Base-by-base conservation (phyloP, 92 coral and sea anemone genomes). In the Parazoanthus swiftii region DNA sequence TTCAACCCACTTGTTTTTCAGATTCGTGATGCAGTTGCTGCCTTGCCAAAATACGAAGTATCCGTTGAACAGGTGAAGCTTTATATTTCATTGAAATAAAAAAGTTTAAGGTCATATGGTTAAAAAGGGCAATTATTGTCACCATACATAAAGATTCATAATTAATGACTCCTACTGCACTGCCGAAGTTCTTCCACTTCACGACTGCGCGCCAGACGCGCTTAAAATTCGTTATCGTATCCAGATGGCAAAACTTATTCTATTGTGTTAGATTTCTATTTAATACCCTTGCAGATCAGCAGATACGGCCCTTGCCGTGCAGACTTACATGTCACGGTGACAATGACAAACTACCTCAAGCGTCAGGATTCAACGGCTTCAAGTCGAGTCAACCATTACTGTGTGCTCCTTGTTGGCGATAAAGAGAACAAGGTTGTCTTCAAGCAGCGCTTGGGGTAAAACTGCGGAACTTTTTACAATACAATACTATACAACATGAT, bases 401-500 rank as follows among this genome's bases (percentile, higher is more conserved):
- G 97, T 54, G 54, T 97, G 56, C 71, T 97, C 58, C 66, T 97
- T 76, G 84, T 95, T 65, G 95, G 94, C 20, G 97, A 97, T 74
- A 94, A 92, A 25, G 96, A 90, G 39, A 95, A 97, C 89, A 91
- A 88, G 85, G 88, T 97, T 70, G 93, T 97, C 72, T 93, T 90
- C 88, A 97, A 95, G 54, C 98, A 95, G 85, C 89, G 98, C 87
- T 89, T 97, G 43, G 95, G 98, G 99, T 97, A 93, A 88, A 6
- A 59, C 23, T 74, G 74, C 15, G 44, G 2, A 38, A 38, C 26
- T 16, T 56, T 79, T 6, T 16, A 56, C 33, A 77, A 25, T 25
- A 14, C 38, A 9, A 5, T 78, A 29, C 35, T 2, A 39, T 39
- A 39, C 42, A 39, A 39, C 42, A 39, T 4, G 4, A 39, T 39